Percentiles rank a stretch among this genome's conserved stretches.
phyloP scores from a whole-genome alignment of 2,113 vertebrate species.

The Strix uralensis region DNA sequence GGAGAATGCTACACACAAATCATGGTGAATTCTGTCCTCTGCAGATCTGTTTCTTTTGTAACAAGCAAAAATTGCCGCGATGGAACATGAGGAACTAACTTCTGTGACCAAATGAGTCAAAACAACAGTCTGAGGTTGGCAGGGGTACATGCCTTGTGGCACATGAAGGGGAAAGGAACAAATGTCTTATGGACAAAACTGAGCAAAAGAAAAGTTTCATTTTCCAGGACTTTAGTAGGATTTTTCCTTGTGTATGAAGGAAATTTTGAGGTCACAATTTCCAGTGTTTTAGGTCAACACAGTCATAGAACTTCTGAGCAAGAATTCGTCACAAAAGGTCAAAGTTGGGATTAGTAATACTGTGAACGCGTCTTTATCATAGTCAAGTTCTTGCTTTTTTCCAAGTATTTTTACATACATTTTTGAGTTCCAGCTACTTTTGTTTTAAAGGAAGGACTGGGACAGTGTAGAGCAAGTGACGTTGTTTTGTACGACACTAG shows the following conservation, averaged over 20 bases:
- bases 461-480: background rate
- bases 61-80: background rate
- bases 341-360: background rate
- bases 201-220: background rate
- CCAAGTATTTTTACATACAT: background rate
- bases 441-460: background rate
- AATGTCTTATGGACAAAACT: background rate
- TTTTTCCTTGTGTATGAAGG: background rate
- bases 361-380: background rate
- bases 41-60: background rate
- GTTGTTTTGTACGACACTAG: background rate
- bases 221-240: background rate
- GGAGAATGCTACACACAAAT: conserved; percentile 9
- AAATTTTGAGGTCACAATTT: background rate
- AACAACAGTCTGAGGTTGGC: background rate
- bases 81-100: background rate
- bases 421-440: background rate
- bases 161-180: background rate
- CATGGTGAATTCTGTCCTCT: background rate
- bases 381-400: background rate
- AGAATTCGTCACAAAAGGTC: background rate
- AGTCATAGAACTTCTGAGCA: background rate
- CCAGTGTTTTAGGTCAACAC: background rate
- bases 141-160: background rate
- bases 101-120: background rate